These are phyloP conservation scores for Ceyx erithaca DNA, from an alignment of 2,797 vertebrate species.

Conservation along the genomic window DNA sequence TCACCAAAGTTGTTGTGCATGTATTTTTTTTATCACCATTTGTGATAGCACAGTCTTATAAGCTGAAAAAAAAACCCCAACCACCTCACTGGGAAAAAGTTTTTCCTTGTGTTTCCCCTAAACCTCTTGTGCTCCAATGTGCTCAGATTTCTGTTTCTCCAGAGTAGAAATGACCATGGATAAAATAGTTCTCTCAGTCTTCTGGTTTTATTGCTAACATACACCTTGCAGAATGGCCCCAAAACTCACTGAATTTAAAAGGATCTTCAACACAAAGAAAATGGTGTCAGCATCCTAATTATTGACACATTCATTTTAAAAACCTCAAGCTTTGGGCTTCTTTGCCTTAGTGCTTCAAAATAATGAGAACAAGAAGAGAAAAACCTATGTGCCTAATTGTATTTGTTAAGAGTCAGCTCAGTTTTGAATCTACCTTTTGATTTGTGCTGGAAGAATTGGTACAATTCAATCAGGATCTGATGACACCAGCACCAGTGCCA, in stretches of 20 bases:
- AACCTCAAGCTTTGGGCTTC: not conserved
- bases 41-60: not conserved
- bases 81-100: too few relatives aligned
- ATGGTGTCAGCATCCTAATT: not conserved
- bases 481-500: not conserved
- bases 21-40: not conserved
- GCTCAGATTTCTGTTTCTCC: not conserved
- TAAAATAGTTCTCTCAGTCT: not conserved
- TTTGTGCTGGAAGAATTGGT: not conserved
- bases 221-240: not conserved
- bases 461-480: not conserved
- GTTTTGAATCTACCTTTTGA: conserved; percentile 34
- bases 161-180: not conserved
- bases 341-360: not conserved
- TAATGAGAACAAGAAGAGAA: not conserved
- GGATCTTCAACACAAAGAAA: not conserved
- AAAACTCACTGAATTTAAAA: not conserved
- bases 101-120: too few relatives aligned
- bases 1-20: not conserved
- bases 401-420: conserved; percentile 16
- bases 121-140: too few relatives aligned
- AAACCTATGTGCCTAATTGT: not conserved
- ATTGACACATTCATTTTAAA: not conserved
- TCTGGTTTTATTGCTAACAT: not conserved
- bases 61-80: not conserved